Percentiles rank a stretch among this genome's conserved stretches.
These are phyloP conservation scores for Drosophila watanabei DNA, from an alignment of 1,140 invertebrate species.

Conservation along the genomic window DNA sequence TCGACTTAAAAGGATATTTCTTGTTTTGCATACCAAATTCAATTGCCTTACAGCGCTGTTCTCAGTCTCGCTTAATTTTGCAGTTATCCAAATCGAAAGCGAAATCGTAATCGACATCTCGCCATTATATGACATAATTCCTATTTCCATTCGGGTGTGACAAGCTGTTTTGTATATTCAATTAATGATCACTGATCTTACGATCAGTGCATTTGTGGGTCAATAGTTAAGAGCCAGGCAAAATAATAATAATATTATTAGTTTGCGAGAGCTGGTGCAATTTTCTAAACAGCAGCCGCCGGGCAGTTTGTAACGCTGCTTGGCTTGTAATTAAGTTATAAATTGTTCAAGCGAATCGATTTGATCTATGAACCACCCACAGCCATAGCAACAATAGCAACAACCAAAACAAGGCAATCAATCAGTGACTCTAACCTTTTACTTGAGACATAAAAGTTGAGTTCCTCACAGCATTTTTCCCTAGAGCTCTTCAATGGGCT, in stretches of 20 bases:
- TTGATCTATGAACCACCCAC: constrained; percentile 72
- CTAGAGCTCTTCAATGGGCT: constrained; percentile 11
- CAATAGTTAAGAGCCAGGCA: constrained; percentile 43
- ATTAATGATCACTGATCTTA: constrained; percentile 38
- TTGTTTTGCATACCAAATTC: constrained; percentile 52
- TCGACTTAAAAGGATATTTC: constrained; percentile 76
- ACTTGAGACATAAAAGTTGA: constrained; percentile 34
- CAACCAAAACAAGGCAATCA: constrained; percentile 43
- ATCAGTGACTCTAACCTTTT: constrained; percentile 42
- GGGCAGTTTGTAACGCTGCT: constrained; percentile 74
- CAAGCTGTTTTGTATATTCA: constrained; percentile 42
- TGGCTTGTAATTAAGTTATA: constrained; percentile 81
- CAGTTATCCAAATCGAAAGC: constrained; percentile 16
- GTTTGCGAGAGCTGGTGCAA: constrained; percentile 31
- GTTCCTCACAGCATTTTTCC: constrained; percentile 8
- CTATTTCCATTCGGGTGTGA: constrained; percentile 38
- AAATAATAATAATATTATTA: constrained; percentile 43
- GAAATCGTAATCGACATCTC: constrained; percentile 40
- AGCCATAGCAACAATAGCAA: constrained; percentile 18
- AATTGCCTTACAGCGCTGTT: constrained; percentile 24
- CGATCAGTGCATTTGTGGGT: constrained; percentile 57
- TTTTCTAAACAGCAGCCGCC: constrained; percentile 56
- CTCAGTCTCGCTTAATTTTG: constrained; percentile 14
- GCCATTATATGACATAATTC: constrained; percentile 70
- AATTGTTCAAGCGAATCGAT: constrained; percentile 64